Conservation (phyloP, 1,140 invertebrate genomes). For the Apis florea region DNA sequence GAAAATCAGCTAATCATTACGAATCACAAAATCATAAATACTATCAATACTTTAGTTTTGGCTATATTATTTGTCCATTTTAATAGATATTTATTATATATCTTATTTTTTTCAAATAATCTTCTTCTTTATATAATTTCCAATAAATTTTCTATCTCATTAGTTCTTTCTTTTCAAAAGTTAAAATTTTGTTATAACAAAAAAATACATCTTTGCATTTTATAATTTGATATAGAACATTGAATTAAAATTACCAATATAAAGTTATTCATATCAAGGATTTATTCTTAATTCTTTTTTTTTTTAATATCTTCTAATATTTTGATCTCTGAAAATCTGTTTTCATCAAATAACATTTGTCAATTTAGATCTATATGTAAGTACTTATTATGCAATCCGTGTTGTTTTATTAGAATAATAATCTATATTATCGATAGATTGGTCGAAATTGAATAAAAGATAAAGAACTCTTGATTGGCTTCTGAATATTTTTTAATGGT, state of each 20-base stretch:
- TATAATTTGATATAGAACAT: slow-evolving; percentile 33
- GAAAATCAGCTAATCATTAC: slow-evolving; percentile 32
- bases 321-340: slow-evolving; percentile 16
- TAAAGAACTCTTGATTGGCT: not conserved
- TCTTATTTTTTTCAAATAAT: not conserved
- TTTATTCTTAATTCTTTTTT: not conserved
- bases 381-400: too few relatives aligned
- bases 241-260: slow-evolving; percentile 45
- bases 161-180: slow-evolving; percentile 8
- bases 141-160: slow-evolving; percentile 38
- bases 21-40: slow-evolving; percentile 48
- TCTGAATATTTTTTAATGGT: not conserved
- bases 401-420: not conserved
- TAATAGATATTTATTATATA: too few relatives aligned
- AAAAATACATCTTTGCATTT: slow-evolving; percentile 39
- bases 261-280: slow-evolving; percentile 7
- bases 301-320: too few relatives aligned
- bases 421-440: slow-evolving; percentile 13
- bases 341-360: slow-evolving; percentile 36
- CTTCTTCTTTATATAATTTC: slow-evolving; percentile 24
- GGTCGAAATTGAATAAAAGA: not conserved
- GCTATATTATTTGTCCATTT: slow-evolving; percentile 1
- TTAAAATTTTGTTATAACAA: slow-evolving; percentile 23
- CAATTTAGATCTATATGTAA: not conserved
- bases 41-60: slow-evolving; percentile 44